Conservation (phyloP, 2,888 invertebrate genomes). For the Spisula subtruncata region DNA sequence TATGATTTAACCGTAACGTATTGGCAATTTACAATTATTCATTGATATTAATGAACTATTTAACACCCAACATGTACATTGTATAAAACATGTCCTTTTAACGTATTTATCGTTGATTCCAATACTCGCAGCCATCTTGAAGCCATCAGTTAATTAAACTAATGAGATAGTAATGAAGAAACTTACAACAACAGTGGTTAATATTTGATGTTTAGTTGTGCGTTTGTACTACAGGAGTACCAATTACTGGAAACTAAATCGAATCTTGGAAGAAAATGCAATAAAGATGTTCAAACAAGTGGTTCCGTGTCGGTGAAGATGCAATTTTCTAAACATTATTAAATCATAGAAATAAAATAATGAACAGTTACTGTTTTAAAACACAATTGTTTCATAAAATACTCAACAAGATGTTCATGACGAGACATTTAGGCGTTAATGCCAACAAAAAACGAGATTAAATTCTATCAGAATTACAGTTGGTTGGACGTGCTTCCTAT, state of each 20-base stretch:
- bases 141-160: too few relatives aligned
- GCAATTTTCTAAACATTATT: neutral
- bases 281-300: neutral
- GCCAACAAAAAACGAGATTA: neutral
- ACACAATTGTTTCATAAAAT: slow-evolving; percentile 7
- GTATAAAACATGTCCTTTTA: too few relatives aligned
- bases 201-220: too few relatives aligned
- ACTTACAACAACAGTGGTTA: too few relatives aligned
- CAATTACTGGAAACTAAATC: neutral
- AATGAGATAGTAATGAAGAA: too few relatives aligned
- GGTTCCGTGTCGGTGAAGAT: neutral
- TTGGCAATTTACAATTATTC: too few relatives aligned
- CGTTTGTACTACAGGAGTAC: too few relatives aligned
- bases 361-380: neutral
- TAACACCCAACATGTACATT: too few relatives aligned
- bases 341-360: neutral
- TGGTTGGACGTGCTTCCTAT: neutral
- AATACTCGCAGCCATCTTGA: too few relatives aligned
- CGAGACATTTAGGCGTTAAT: slow-evolving; percentile 4
- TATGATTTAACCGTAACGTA: too few relatives aligned
- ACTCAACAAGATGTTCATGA: neutral
- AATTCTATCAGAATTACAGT: neutral
- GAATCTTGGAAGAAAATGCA: neutral
- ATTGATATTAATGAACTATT: too few relatives aligned
- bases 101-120: too few relatives aligned